Percentiles rank a stretch among this genome's conserved stretches.
Evolutionary conservation across 2,113 vertebrate species (phyloP).

Genomic region (Choloepus hoffmanni): DNA sequence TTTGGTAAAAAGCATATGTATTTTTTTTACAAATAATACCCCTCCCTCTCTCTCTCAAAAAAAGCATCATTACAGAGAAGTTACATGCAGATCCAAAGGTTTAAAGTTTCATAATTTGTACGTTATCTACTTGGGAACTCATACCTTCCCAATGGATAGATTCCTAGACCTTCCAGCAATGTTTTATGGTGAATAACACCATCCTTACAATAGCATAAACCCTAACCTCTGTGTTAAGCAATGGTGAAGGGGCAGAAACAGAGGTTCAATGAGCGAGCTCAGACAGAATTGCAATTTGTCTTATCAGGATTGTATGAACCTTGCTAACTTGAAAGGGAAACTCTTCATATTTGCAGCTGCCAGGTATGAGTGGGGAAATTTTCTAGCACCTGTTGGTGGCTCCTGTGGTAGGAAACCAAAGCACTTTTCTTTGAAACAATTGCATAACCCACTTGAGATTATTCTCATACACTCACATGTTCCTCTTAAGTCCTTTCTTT

Average conservation of each 20-base stretch:
- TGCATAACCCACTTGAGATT: background rate
- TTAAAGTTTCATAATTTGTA: background rate
- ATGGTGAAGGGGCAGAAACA: background rate
- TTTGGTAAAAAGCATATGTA: background rate
- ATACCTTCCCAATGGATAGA: background rate
- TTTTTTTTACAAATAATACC: background rate
- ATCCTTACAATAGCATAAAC: background rate
- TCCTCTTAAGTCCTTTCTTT: background rate
- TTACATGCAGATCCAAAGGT: background rate
- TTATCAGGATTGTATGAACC: background rate
- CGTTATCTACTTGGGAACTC: background rate
- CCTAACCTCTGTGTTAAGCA: background rate
- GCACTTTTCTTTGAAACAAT: background rate
- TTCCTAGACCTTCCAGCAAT: background rate
- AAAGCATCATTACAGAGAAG: background rate
- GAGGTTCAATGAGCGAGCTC: background rate
- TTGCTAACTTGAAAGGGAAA: background rate
- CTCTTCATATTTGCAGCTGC: background rate
- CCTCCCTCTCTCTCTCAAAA: background rate
- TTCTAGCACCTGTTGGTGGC: background rate
- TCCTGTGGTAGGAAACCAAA: background rate
- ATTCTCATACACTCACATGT: accelerated
- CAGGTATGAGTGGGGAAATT: background rate
- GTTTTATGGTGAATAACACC: background rate
- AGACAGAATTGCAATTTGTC: background rate